A percentile compares a stretch with the other conserved stretches of the same genome.
These are phyloP conservation scores for Prosopocoilus inquinatus DNA, from an alignment of 2,888 invertebrate species.

Conservation along the genomic window DNA sequence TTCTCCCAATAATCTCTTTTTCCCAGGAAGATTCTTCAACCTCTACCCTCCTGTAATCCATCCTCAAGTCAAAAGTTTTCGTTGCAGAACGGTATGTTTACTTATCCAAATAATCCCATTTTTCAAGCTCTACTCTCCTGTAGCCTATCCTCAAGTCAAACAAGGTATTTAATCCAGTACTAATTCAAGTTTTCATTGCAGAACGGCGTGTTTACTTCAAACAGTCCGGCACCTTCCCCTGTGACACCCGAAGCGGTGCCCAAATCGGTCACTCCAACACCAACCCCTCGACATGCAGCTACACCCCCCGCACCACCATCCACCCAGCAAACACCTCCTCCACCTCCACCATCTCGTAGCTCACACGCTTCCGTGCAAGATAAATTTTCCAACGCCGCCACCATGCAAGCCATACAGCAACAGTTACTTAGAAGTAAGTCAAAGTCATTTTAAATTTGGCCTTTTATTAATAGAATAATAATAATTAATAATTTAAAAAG, in stretches of 20 bases:
- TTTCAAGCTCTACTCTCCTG: background rate
- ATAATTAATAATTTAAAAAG: too few relatives aligned
- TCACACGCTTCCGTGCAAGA: constrained; percentile 42
- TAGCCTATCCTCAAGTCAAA: background rate
- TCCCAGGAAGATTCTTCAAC: background rate
- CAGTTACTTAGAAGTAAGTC: constrained; percentile 74
- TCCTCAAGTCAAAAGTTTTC: background rate
- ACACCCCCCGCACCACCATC: constrained; percentile 56
- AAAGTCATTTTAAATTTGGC: constrained; percentile 8
- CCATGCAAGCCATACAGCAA: constrained; percentile 82
- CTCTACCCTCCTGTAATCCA: background rate
- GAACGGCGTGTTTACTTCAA: constrained; percentile 50
- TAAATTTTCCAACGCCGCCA: constrained; percentile 61
- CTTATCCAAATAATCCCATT: constrained; percentile 48
- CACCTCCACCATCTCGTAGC: constrained; percentile 37
- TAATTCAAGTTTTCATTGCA: constrained; percentile 23
- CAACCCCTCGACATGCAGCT: constrained; percentile 51
- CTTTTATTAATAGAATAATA: constrained; percentile 8
- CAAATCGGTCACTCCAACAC: constrained; percentile 55
- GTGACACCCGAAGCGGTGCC: constrained; percentile 56
- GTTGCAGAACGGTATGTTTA: constrained; percentile 47
- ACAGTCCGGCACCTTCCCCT: constrained; percentile 56
- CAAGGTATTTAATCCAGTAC: background rate
- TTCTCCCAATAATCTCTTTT: too few relatives aligned
- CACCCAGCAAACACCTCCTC: constrained; percentile 50